Evolutionary conservation across 2,797 vertebrate species (phyloP).

Genomic region (Triplophysa bombifrons): DNA sequence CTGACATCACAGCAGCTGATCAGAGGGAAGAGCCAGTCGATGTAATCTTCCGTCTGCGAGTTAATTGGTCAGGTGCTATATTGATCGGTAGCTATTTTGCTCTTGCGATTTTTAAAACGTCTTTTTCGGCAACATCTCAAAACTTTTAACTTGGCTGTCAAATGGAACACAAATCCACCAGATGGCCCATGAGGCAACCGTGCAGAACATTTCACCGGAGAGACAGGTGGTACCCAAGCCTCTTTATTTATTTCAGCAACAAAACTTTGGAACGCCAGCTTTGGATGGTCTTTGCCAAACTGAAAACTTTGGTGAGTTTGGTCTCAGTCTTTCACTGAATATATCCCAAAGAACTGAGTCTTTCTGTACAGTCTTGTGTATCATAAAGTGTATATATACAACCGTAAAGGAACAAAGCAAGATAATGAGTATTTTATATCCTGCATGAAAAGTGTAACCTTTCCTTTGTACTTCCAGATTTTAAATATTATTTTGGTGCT

Average conservation of each 20-base stretch:
- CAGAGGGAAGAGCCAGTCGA: conserved; percentile 58
- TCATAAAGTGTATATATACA: conserved; percentile 87
- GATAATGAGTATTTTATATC: conserved; percentile 89
- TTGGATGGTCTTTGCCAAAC: conserved; percentile 27
- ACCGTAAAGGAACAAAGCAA: conserved; percentile 84
- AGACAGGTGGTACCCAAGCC: conserved; percentile 39
- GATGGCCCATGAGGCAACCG: conserved; percentile 59
- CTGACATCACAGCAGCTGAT: conserved; percentile 40
- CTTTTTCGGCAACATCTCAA: conserved; percentile 2
- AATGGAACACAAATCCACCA: conserved; percentile 9
- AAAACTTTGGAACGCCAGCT: neutral
- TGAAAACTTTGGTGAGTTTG: neutral
- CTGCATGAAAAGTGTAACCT: conserved; percentile 88
- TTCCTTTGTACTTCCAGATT: conserved; percentile 86
- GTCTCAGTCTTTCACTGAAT: conserved; percentile 10
- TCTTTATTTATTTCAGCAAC: conserved; percentile 58
- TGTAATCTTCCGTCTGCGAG: conserved; percentile 53
- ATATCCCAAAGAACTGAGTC: conserved; percentile 31
- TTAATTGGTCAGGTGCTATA: conserved; percentile 18
- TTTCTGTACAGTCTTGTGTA: conserved; percentile 90
- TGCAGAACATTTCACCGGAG: conserved; percentile 41
- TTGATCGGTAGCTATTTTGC: conserved; percentile 7
- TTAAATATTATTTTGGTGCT: conserved; percentile 37
- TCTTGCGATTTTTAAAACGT: neutral
- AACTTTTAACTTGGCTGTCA: conserved; percentile 11